These are phyloP conservation scores for Lagopus leucura DNA, from an alignment of 2,113 vertebrate species.

Conservation along the genomic window DNA sequence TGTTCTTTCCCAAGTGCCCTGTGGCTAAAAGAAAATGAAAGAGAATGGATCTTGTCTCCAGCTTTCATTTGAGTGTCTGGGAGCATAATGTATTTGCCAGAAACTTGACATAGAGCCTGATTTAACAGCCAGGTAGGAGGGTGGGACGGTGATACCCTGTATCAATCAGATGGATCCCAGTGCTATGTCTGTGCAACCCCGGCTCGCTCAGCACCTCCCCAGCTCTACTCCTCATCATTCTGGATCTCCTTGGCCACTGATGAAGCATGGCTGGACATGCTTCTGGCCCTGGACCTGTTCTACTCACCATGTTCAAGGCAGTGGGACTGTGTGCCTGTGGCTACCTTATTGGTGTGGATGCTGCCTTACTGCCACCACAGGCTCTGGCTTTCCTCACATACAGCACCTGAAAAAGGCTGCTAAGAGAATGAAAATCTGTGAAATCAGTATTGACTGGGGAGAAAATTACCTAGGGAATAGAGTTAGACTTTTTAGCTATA, in stretches of 20 bases:
- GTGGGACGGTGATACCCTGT: fast-evolving
- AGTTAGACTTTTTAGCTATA: neutral
- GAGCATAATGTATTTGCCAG: neutral
- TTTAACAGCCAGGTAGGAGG: neutral
- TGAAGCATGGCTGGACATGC: too few relatives aligned
- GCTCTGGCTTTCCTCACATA: neutral
- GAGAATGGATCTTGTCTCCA: neutral
- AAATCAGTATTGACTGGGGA: neutral
- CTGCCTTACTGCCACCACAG: neutral
- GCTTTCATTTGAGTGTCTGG: neutral
- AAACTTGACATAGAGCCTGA: neutral
- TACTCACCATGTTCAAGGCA: neutral
- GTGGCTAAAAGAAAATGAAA: neutral
- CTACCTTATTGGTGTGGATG: neutral
- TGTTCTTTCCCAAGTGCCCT: neutral
- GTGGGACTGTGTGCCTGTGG: fast-evolving
- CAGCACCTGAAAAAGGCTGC: neutral
- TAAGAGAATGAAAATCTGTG: neutral
- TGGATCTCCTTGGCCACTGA: neutral
- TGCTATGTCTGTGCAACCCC: neutral
- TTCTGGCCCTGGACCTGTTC: neutral
- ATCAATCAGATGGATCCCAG: neutral
- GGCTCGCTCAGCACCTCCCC: neutral
- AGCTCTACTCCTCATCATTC: fast-evolving
- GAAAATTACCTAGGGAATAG: neutral